These are phyloP conservation scores for Callimorpha dominula DNA, from an alignment of 2,888 invertebrate genomes.

Conservation along the genomic window DNA sequence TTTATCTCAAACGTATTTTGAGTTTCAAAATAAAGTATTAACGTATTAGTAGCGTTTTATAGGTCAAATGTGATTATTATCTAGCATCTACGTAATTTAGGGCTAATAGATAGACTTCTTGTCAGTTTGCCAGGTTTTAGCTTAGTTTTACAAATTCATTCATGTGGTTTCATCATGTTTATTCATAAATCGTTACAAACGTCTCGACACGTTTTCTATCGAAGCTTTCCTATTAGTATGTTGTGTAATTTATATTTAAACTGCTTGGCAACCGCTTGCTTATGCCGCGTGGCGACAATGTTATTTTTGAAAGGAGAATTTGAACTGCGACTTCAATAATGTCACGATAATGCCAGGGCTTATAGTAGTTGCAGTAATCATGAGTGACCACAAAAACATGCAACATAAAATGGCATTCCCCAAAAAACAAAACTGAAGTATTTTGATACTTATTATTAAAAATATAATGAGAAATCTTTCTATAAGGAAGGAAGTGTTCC, in stretches of 20 bases:
- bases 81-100: neutral
- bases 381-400: neutral
- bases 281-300: slow-evolving; percentile 14
- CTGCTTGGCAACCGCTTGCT: slow-evolving; percentile 20
- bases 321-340: neutral
- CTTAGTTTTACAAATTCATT: slow-evolving; percentile 38
- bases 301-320: slow-evolving; percentile 11
- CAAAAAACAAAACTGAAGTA: neutral
- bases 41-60: neutral
- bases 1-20: neutral
- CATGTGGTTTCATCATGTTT: slow-evolving; percentile 45
- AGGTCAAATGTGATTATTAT: neutral
- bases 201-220: slow-evolving; percentile 9
- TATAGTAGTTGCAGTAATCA: neutral
- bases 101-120: slow-evolving; percentile 20
- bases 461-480: too few relatives aligned
- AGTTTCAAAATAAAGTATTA: neutral
- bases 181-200: slow-evolving; percentile 38
- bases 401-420: neutral
- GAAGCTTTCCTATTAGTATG: slow-evolving; percentile 1
- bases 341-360: neutral
- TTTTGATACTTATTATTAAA: neutral
- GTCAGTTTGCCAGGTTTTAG: slow-evolving; percentile 37
- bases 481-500: neutral
- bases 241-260: slow-evolving; percentile 20